phyloP scores from a whole-genome alignment of 2,888 invertebrate species.

The Hypselothyrea guttata region DNA sequence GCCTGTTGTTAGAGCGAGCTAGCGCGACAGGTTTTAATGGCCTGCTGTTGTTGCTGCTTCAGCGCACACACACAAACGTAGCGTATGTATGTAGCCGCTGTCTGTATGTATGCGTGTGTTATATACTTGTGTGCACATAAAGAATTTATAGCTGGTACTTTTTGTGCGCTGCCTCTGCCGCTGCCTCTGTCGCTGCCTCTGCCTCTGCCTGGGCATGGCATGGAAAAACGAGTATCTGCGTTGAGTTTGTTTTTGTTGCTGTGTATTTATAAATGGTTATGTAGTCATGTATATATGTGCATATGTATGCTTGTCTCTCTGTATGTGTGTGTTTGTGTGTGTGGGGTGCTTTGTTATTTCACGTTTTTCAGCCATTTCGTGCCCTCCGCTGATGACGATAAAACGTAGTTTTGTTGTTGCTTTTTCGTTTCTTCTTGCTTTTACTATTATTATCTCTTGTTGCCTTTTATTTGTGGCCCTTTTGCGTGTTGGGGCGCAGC shows the following conservation, averaged over 20 bases:
- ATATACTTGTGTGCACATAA: conserved; percentile 68
- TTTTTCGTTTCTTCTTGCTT: too few species aligned
- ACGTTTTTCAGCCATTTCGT: conserved; percentile 44
- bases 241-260: conserved; percentile 58
- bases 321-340: conserved; percentile 19
- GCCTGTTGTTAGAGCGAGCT: conserved; percentile 59
- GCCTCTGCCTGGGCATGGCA: conserved; percentile 56
- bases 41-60: conserved; percentile 73
- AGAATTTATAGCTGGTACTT: conserved; percentile 74
- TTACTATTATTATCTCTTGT: conserved; percentile 23
- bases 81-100: conserved; percentile 16
- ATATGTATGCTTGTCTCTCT: neutral
- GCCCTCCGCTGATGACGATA: conserved; percentile 47
- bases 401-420: conserved; percentile 69
- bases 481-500: conserved; percentile 66
- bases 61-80: conserved; percentile 54
- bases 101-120: conserved; percentile 33
- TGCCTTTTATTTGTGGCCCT: conserved; percentile 44
- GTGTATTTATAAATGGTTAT: conserved; percentile 73
- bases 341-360: conserved; percentile 66
- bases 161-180: conserved; percentile 42
- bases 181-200: conserved; percentile 33
- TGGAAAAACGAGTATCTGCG: conserved; percentile 73
- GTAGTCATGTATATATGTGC: conserved; percentile 62
- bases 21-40: conserved; percentile 57